Conservation (phyloP, 2,797 vertebrate species). For the Micrastur ruficollis region DNA sequence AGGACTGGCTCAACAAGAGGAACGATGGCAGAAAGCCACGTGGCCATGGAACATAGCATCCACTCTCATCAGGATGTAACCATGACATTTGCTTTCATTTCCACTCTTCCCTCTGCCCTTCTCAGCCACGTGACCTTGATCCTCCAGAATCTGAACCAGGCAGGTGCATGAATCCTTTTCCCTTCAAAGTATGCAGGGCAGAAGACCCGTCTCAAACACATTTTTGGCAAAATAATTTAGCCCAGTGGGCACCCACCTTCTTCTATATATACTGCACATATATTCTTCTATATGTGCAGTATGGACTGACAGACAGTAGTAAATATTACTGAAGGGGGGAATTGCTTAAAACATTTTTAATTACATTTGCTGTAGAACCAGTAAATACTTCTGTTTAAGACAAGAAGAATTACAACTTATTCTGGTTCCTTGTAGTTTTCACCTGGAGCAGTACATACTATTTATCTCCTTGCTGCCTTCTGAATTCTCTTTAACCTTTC, state of each 20-base stretch:
- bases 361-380: neutral
- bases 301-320: neutral
- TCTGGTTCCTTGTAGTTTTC: neutral
- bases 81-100: neutral
- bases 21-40: neutral
- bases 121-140: neutral
- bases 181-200: neutral
- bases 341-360: neutral
- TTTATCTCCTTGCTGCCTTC: conserved; percentile 2
- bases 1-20: neutral
- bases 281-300: too few relatives aligned
- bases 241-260: neutral
- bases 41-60: neutral
- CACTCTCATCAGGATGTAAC: neutral
- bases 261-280: too few relatives aligned
- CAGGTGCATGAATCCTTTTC: neutral
- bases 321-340: neutral
- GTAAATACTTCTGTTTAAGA: neutral
- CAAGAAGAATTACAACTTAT: neutral
- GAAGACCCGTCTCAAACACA: neutral
- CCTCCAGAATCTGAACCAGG: neutral
- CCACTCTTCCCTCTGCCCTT: neutral
- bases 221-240: neutral
- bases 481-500: conserved; percentile 66
- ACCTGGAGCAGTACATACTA: neutral